Evolutionary conservation across 2,888 invertebrate genomes (phyloP), one percentile per base, ranked within the genome.

Genomic region (Crocallis elinguaria): DNA sequence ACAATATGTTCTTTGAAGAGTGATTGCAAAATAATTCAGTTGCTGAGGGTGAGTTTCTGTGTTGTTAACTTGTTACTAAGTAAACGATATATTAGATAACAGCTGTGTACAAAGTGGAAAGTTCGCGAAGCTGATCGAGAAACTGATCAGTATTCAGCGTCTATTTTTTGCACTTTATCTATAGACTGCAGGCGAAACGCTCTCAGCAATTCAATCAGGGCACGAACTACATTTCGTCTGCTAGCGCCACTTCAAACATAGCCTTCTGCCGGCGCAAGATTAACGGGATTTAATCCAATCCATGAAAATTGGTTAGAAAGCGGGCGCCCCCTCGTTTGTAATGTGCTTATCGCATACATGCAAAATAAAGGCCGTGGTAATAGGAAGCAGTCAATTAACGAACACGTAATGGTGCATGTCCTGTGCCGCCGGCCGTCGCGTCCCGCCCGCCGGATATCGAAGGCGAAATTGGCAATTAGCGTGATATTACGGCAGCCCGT

Each of bases 391-490:
- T 62, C 73, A 76, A 78, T 81, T 78, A 77, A 69, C 73, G 60
- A 73, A 60, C 67, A 67, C 58, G 73, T 71, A 74, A 80, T 75
- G 62, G 70, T 67, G 65, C 69, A 70, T 71, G 70, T 73, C 72
- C 73, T 72, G 73, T 64, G 63, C 66, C 64, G 65, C 62, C 70
- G 66, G 41, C 83, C 87, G 86, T n/a, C n/a, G n/a, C 17, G 71
- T 64, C 61, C 67, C 64, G 66, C 64, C 70, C 63, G 46, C 84
- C 88, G 88, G 88, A 88, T 82, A 88, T 88, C 80, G 83, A 86
- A 83, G 64, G 66, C 73, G 66, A 83, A 83, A 88, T 89, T 88
- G 89, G 67, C 88, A 84, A 89, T 88, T 86, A 87, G 78, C 67
- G 66, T 74, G 75, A 81, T 73, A 84, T 84, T 79, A 82, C 77